phyloP scores from a whole-genome alignment of 2,797 vertebrate genomes.

The Miopithecus talapoin region DNA sequence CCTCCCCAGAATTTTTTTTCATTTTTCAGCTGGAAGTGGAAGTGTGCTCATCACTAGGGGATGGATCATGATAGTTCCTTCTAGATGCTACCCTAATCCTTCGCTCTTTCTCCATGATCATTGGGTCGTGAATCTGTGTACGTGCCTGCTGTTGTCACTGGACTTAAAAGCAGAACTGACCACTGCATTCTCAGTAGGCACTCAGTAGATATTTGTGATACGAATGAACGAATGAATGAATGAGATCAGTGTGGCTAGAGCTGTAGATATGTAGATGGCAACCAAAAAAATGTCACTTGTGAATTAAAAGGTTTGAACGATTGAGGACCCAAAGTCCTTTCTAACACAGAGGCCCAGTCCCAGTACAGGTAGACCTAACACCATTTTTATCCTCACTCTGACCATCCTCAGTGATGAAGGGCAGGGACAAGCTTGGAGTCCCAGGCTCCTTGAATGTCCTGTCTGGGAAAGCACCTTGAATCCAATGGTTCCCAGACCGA shows the following conservation, averaged over 20 bases:
- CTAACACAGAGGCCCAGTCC: background rate
- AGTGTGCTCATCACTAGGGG: background rate
- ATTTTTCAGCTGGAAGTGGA: background rate
- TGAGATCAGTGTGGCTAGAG: background rate
- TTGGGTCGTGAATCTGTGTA: background rate
- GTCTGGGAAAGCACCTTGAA: background rate
- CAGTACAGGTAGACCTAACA: background rate
- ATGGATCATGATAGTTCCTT: background rate
- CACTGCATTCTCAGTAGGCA: background rate
- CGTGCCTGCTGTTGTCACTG: background rate
- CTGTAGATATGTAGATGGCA: background rate
- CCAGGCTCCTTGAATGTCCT: background rate
- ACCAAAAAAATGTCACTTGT: background rate
- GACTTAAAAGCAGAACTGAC: background rate
- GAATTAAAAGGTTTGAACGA: background rate
- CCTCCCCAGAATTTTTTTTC: background rate
- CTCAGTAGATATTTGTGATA: background rate
- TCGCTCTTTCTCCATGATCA: background rate
- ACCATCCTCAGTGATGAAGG: background rate
- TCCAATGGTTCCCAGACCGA: background rate
- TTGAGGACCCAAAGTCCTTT: background rate
- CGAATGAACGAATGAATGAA: background rate
- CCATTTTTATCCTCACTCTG: background rate
- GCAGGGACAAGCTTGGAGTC: background rate
- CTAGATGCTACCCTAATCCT: fast-evolving